Conservation (phyloP, 2,888 invertebrate species). For the Trachelus stipa region DNA sequence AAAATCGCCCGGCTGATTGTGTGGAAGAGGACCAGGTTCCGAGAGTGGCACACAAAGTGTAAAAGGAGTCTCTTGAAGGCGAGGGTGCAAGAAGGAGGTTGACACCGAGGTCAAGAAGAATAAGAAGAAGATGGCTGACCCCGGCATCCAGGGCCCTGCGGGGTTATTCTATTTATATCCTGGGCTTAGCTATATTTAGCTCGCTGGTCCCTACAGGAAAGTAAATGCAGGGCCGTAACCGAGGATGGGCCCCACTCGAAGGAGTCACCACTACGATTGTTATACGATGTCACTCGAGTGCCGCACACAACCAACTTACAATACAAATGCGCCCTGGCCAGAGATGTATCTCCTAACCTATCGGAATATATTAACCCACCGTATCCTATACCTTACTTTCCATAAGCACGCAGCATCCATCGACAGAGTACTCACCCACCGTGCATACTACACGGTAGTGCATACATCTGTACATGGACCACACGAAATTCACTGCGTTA, state of each 20-base stretch:
- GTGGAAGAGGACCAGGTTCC: not conserved
- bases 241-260: not conserved
- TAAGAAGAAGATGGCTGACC: slow-evolving; percentile 9
- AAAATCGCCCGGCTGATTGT: not conserved
- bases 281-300: not conserved
- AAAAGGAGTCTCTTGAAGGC: not conserved
- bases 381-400: not conserved
- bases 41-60: not conserved
- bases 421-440: not conserved
- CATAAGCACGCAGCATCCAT: not conserved
- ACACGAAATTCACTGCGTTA: not conserved
- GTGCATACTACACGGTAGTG: not conserved
- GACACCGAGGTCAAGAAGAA: slow-evolving; percentile 12
- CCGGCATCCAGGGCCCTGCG: slow-evolving; percentile 15
- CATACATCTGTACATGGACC: not conserved
- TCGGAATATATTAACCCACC: not conserved
- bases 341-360: not conserved
- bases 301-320: not conserved
- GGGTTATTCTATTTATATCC: slow-evolving; percentile 56
- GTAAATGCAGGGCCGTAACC: slow-evolving; percentile 16
- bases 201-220: slow-evolving; percentile 37
- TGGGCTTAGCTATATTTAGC: slow-evolving; percentile 57
- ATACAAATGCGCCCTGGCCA: not conserved
- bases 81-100: slow-evolving; percentile 32
- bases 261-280: not conserved